Evolutionary conservation across 2,113 vertebrate genomes (phyloP), one percentile per base, ranked within the genome.

Genomic region (Capra hircus): DNA sequence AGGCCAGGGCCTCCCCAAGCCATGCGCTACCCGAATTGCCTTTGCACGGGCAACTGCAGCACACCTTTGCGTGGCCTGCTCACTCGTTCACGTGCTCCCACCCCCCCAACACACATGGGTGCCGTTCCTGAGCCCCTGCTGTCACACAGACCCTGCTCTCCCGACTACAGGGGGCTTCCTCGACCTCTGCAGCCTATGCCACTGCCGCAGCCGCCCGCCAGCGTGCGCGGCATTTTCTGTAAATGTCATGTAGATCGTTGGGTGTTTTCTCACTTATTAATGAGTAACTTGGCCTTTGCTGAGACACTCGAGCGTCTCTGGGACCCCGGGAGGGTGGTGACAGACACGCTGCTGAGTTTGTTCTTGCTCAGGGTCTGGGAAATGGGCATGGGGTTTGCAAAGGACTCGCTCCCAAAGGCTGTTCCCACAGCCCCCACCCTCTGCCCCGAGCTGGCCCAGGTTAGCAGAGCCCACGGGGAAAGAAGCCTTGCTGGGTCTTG

Each of bases 251-350:
- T 80, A 77, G 92, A 11, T 74, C 15, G 9, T 13, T 64, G 52
- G 19, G 15, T 96, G 88, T 94, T 97, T 96, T 95, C 90, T 91
- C 30, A 30, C 17, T 94, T 59, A 19, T 97, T 97, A 96, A 96
- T 97, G 87, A 96, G 5, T 98, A 95, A 92, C 95, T 82, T 59
- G 94, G 48, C 87, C 80, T 89, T 89, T 74, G 81, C 90, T 1
- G 17, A 88, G 59, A 88, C 94, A 83, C 97, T 96, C 33, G 53
- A 86, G 91, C 40, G 21, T 96, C 82, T 88, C 74, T n/a, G n/a
- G 71, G 95, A 28, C 45, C 59, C 71, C 33, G 9, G 62, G 60
- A 80, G 77, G 52, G 59, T 21, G 25, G 67, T 13, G 74, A 88
- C 43, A 16, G 36, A 64, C 2, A 30, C 0, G 57, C 78, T 23